Evolutionary conservation across 2,113 vertebrate genomes (phyloP).

Genomic region (Axis porcinus): DNA sequence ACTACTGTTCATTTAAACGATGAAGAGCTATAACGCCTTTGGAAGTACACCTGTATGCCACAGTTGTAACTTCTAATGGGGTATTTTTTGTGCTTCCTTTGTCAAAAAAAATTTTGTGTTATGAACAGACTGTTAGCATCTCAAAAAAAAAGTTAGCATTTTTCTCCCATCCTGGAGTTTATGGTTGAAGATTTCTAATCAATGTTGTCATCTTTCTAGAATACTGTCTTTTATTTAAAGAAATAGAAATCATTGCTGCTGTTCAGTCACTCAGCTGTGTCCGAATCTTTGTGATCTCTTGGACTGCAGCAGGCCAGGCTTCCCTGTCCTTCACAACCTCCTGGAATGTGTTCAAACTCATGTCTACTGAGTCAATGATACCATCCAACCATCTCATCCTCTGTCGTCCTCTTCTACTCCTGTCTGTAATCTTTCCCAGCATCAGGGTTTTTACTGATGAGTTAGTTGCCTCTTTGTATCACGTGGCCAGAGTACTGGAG

Average conservation of each 20-base stretch:
- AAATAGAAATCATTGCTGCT: background rate
- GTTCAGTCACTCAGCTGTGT: background rate
- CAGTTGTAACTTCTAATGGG: background rate
- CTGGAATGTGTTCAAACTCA: background rate
- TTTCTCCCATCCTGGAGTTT: background rate
- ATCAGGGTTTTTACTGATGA: background rate
- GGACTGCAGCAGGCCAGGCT: background rate
- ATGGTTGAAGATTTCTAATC: background rate
- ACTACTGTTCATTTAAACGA: background rate
- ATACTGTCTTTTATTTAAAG: background rate
- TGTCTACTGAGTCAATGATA: background rate
- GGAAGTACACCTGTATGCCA: background rate
- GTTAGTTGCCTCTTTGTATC: background rate
- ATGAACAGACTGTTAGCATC: background rate
- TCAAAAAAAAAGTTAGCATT: background rate
- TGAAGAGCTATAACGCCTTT: background rate
- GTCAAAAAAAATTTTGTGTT: background rate
- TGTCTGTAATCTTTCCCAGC: background rate
- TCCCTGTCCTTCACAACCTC: background rate
- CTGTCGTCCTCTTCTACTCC: background rate
- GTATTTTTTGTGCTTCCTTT: background rate
- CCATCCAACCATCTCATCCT: background rate
- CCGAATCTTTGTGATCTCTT: background rate
- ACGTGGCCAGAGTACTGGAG: background rate
- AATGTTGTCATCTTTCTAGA: background rate